Evolutionary conservation across 2,888 invertebrate species (phyloP).

Genomic region (Pimpla rufipes): DNA sequence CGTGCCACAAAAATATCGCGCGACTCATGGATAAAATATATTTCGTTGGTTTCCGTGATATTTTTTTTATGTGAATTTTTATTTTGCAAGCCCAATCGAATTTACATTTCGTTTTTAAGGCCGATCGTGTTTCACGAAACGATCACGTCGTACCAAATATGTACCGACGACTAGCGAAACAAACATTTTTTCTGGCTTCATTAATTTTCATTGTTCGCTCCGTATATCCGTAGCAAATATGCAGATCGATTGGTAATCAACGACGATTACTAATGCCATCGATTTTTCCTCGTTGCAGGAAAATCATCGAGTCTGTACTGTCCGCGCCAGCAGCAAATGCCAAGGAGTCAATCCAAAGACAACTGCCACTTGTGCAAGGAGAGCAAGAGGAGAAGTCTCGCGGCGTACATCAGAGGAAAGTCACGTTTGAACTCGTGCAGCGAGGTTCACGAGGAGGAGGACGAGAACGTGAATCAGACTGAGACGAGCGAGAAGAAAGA

Average conservation of each 20-base stretch:
- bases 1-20: too few species aligned
- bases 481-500: conserved; percentile 50
- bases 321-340: conserved; percentile 79
- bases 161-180: too few species aligned
- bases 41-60: too few species aligned
- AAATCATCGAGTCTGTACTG: conserved; percentile 69
- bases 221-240: neutral
- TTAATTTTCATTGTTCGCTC: too few species aligned
- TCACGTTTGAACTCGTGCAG: conserved; percentile 86
- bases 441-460: conserved; percentile 86
- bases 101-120: too few species aligned
- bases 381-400: conserved; percentile 86
- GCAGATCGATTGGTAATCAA: neutral
- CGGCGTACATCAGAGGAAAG: conserved; percentile 86
- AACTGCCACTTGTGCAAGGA: conserved; percentile 87
- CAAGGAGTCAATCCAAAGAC: conserved; percentile 80
- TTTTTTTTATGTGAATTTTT: too few species aligned
- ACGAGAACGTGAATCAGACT: conserved; percentile 78
- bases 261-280: neutral
- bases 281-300: conserved; percentile 71
- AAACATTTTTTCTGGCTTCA: too few species aligned
- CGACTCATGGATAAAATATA: too few species aligned
- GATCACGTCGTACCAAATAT: too few species aligned
- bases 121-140: too few species aligned
- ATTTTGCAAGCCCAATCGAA: too few species aligned